Evolutionary conservation across 2,113 vertebrate species (phyloP), one percentile per base, ranked within the genome.

Genomic region (Pluvianellus socialis): DNA sequence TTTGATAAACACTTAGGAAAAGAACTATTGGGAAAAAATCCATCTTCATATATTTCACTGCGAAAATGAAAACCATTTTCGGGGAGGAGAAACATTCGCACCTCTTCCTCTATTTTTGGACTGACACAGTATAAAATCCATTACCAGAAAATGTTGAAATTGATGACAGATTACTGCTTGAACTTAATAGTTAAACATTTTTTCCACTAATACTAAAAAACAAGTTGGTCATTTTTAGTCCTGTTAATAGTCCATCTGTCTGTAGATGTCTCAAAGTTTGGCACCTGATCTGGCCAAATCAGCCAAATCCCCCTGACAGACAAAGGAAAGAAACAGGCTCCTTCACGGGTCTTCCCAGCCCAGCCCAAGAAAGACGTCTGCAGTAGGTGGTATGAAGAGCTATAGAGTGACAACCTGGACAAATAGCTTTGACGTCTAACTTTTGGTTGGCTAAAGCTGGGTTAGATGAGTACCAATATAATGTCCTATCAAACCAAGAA

Each of bases 1-100:
- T 93, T 93, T 92, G 66, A 94, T 86, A 87, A 96, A 77, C 63
- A 83, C 59, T 66, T 86, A 94, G 71, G 74, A 86, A 90, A 92
- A 91, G 71, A 90, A 42, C 50, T 88, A 87, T 59, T 85, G 88
- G 84, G 59, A 9, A 76, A 91, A 72, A 53, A 84, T 40, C 44
- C 30, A 61, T 62, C n/a, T 85, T 92, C 9, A 1, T 62, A 14
- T 71, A 80, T 92, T 96, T 96, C 58, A 77, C 38, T 63, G 35
- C 1, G 16, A 79, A 96, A 96, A 87, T 32, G 20, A 82, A 92
- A 87, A 38, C 16, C 22, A 21, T 74, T 96, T 91, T 79, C 3
- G 1, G n/a, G 62, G 67, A 65, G 27, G 23, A 58, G 33, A 87
- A 76, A n/a, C 15, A 19, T 62, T 85, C 9, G 2, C 58, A 88